phyloP scores from a whole-genome alignment of 2,888 invertebrate species.

The Pristionchus arcanus region DNA sequence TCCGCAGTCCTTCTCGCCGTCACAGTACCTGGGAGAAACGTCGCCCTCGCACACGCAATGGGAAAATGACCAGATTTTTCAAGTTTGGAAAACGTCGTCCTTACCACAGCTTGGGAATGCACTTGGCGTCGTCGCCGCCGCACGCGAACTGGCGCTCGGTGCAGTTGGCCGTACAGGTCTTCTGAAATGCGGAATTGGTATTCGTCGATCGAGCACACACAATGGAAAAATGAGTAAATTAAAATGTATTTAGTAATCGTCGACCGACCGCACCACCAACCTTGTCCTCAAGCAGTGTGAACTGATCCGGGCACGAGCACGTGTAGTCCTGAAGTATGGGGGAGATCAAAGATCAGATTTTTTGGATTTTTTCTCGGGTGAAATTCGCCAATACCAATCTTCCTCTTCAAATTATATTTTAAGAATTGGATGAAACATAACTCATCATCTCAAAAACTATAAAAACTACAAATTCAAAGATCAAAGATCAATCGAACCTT shows the following conservation, averaged over 20 bases:
- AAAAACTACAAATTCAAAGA: neutral
- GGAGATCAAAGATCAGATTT: constrained; percentile 25
- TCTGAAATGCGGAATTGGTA: neutral
- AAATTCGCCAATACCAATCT: too few species aligned
- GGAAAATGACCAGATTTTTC: neutral
- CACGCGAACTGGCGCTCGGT: constrained; percentile 91
- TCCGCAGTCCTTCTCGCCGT: constrained; percentile 88
- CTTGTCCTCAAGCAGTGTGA: constrained; percentile 83
- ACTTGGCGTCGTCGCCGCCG: constrained; percentile 84
- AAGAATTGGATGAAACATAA: neutral
- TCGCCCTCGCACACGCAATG: constrained; percentile 9
- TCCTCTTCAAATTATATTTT: neutral
- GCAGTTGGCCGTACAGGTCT: constrained; percentile 85
- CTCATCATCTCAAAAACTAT: neutral
- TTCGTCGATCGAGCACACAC: constrained; percentile 18
- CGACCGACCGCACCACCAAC: neutral
- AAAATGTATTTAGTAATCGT: neutral
- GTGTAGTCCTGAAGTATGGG: constrained; percentile 80
- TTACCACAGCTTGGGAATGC: constrained; percentile 90
- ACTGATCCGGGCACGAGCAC: constrained; percentile 97
- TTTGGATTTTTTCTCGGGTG: too few species aligned
- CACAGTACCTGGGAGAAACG: constrained; percentile 62
- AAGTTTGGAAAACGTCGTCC: neutral
- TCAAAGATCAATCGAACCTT: constrained; percentile 52
- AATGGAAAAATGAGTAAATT: neutral